Conservation (phyloP, 2,797 vertebrate genomes). For the Emys orbicularis region DNA sequence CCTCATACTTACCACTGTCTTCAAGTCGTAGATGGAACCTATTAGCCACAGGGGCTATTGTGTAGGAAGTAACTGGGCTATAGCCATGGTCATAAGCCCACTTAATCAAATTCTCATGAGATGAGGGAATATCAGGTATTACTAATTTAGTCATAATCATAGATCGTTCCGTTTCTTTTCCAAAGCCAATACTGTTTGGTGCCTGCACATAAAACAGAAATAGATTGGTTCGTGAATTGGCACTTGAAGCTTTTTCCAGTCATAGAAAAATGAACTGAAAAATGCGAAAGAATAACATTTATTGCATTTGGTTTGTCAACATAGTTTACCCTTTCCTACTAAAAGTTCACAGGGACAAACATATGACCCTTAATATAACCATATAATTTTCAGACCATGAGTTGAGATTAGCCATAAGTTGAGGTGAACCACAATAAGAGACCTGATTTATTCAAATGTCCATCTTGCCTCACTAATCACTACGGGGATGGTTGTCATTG, state of each 20-base stretch:
- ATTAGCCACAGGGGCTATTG: conserved; percentile 90
- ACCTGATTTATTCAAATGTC: neutral
- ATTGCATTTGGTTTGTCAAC: neutral
- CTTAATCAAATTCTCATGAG: conserved; percentile 88
- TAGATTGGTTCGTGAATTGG: neutral
- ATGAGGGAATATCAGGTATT: conserved; percentile 83
- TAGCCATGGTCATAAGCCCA: conserved; percentile 89
- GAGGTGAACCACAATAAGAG: neutral
- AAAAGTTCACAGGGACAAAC: conserved; percentile 18
- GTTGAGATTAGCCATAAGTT: neutral
- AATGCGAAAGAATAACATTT: neutral
- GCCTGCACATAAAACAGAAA: conserved; percentile 82
- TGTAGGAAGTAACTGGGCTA: conserved; percentile 91
- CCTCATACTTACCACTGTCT: conserved; percentile 84
- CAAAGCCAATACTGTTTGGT: conserved; percentile 90
- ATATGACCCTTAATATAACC: neutral
- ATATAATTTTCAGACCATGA: neutral
- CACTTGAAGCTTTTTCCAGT: neutral
- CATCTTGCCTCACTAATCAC: neutral
- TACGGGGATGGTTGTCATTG: neutral
- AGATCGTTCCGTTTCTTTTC: conserved; percentile 84
- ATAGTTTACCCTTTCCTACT: conserved; percentile 19
- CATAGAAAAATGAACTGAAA: neutral
- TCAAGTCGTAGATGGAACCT: conserved; percentile 90
- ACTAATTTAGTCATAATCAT: conserved; percentile 82